Base-by-base conservation (phyloP, 2,888 invertebrate species). In the Tenthredo scrophulariae region DNA sequence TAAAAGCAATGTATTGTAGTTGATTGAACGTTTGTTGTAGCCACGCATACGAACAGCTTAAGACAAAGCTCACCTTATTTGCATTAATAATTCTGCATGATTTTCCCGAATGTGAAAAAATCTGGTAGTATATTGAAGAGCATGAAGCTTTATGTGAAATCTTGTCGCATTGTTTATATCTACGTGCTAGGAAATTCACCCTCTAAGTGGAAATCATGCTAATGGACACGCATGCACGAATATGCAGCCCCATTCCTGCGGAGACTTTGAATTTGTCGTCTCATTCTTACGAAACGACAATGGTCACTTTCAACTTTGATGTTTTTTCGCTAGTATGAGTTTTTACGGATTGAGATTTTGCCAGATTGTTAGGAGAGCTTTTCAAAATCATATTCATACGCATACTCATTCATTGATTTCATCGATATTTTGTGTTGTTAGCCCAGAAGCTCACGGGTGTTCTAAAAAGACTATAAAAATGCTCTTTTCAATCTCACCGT, bases 191-290 rank as follows among this genome's bases (percentile, higher is more conserved):
- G 7, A 70, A 70, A n/a, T 75, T 2, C 50, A 75, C 46, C 22
- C 9, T n/a, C 37, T 15, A 79, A 22, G 22, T 79, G 3, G 29
- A 37, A 58, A 58, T 79, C n/a, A 58, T 58, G 58, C 79, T 79
- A 79, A 79, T 37, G 43, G 79, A 79, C 79, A 79, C 22, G 58
- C 54, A 79, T 37, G 33, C 13, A 50, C 7, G 79, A 37, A 70
- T 70, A 70, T 62, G 50, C 46, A 26, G 0, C 46, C 18, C 58
- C 22, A 70, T 37, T 37, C n/a, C 77, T 13, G 22, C 7, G 0
- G n/a, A 50, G 22, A 54, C 43, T 77, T 77, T 46, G 77, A 77
- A 58, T 33, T 13, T 40, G 3, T 75, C 37, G 22, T 75, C 46
- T 46, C 22, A 46, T 46, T 46, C 43, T 22, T 9, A 26, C n/a